Percentiles rank a stretch among this genome's conserved stretches.
These are phyloP conservation scores for Manis javanica DNA, from an alignment of 2,797 vertebrate species.

Conservation along the genomic window DNA sequence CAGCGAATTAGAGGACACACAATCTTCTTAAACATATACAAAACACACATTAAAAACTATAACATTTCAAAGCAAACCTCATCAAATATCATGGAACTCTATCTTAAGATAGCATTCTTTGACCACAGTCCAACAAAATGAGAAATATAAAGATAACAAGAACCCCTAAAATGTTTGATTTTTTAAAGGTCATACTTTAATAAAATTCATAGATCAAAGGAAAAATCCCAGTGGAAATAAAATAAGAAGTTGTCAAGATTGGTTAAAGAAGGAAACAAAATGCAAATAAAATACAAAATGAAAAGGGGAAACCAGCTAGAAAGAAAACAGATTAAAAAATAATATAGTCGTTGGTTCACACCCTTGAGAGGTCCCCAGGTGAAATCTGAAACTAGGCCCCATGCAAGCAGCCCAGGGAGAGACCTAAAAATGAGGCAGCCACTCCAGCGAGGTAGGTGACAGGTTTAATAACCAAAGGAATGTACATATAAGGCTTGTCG, in stretches of 20 bases:
- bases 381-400: neutral
- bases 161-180: neutral
- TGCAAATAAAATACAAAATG: conserved; percentile 1
- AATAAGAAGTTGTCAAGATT: neutral
- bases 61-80: neutral
- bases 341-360: neutral
- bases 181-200: neutral
- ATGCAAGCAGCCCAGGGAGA: neutral
- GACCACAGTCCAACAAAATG: neutral
- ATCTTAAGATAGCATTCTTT: neutral
- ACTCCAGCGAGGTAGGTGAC: neutral
- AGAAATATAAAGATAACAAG: neutral
- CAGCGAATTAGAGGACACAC: neutral
- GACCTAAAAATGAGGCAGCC: neutral
- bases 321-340: neutral
- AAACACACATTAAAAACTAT: neutral
- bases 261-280: neutral
- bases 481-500: neutral
- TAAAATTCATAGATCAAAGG: neutral
- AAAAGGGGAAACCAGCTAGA: neutral
- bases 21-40: neutral
- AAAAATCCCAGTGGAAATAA: neutral
- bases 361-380: neutral
- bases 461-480: neutral
- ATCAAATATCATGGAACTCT: neutral